Evolutionary conservation across 2,113 vertebrate genomes (phyloP), one percentile per base, ranked within the genome.

Genomic region (Anser brachyrhynchus): DNA sequence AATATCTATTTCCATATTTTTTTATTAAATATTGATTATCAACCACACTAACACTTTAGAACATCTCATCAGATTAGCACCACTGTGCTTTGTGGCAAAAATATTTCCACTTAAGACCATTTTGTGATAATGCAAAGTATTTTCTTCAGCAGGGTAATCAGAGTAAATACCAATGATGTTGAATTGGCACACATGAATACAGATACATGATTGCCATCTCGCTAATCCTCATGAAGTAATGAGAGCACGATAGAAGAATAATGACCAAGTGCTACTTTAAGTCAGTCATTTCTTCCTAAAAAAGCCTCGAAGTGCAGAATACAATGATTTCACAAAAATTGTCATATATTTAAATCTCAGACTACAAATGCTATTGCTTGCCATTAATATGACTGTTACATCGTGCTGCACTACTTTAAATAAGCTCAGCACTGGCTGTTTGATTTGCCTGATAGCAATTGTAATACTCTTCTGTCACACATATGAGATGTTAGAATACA

Each of bases 21-120:
- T 58, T 89, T 87, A 84, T 83, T 87, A 95, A 93, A 82, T 95
- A 95, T 93, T 94, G 96, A 93, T 95, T 91, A 91, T 85, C 76
- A 71, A 92, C 82, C 8, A 1, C 51, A 73, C 51, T 70, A 93
- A 35, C 74, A 16, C 54, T 54, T 37, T 43, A 73, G 62, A 94
- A 1, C 73, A 93, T 62, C 92, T 76, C 51, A n/a, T 54, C 86
- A 87, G 49, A 62, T 59, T 55, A 79, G 15, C 54, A 70, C 66
- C 29, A 4, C 31, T 46, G 77, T 94, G 84, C 28, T 92, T 89
- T 76, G 77, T 55, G 44, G 74, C 13, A 72, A 69, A 79, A 79
- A 62, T 43, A 84, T 75, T 84, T 54, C 49, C 70, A 33, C 66
- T 91, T 70, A 29, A 89, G 66, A 76, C 8, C 3, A 0, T 73